Percentiles rank a stretch among this genome's conserved stretches.
Conservation (phyloP, 2,113 vertebrate species). For the Syngnathus floridae region DNA sequence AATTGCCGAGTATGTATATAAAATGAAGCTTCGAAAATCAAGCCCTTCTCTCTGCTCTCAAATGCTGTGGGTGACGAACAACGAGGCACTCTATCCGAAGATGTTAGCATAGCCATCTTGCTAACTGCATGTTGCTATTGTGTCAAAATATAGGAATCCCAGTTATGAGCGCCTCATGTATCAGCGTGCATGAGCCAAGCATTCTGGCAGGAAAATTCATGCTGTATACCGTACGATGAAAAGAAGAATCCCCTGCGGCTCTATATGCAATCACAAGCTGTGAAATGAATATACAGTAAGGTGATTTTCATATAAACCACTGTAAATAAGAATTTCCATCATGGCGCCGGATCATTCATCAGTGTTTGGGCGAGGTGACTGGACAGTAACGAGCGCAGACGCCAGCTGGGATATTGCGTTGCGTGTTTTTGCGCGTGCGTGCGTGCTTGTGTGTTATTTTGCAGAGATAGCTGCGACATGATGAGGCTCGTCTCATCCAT, state of each 20-base stretch:
- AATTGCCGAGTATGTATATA: too few relatives aligned
- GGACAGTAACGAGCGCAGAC: conserved; percentile 32
- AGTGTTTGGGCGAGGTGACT: conserved; percentile 38
- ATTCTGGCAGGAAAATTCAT: neutral
- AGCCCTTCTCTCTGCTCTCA: too few relatives aligned
- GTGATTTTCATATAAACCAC: conserved; percentile 39
- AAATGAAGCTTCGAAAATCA: too few relatives aligned
- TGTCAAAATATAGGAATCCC: neutral
- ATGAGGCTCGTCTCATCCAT: conserved; percentile 7
- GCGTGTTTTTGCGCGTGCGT: neutral
- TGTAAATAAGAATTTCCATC: conserved; percentile 40
- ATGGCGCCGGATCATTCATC: conserved; percentile 52
- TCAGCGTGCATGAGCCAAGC: neutral
- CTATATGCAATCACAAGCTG: conserved; percentile 13
- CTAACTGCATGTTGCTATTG: neutral
- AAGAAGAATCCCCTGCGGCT: conserved; percentile 3
- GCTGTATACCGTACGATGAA: neutral
- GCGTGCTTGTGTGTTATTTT: neutral
- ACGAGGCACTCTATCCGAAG: too few relatives aligned
- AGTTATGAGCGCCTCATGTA: neutral
- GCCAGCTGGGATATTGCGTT: conserved; percentile 18
- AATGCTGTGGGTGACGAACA: too few relatives aligned
- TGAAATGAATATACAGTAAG: conserved; percentile 13
- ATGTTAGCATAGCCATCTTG: too few relatives aligned
- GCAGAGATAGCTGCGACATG: conserved; percentile 1